Conservation (phyloP, 2,888 invertebrate genomes). For the Mesorhabditis belari region DNA sequence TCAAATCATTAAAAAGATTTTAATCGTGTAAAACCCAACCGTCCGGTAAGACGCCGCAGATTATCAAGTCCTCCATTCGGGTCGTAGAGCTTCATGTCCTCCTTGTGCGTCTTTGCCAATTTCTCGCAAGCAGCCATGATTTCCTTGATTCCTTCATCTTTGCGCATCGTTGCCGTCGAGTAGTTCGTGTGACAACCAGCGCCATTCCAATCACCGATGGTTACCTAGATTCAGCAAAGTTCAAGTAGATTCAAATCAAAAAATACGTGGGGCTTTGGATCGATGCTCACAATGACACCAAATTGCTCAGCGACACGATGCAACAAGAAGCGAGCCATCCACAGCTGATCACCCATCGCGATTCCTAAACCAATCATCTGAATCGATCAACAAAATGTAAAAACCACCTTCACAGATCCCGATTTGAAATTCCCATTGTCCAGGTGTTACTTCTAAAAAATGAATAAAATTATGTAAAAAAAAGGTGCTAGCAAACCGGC, state of each 20-base stretch:
- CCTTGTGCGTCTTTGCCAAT: conserved; percentile 79
- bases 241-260: neutral
- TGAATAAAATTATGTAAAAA: neutral
- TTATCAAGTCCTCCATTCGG: conserved; percentile 68
- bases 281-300: conserved; percentile 57
- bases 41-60: conserved; percentile 64
- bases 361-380: no score
- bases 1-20: no score
- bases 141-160: conserved; percentile 70
- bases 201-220: conserved; percentile 76
- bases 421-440: conserved; percentile 54
- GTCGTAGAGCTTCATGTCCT: conserved; percentile 92
- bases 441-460: conserved; percentile 30
- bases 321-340: conserved; percentile 58
- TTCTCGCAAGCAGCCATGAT: conserved; percentile 93
- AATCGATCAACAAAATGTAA: no score
- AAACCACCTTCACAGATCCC: conserved; percentile 59
- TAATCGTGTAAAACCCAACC: no score
- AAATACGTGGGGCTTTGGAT: conserved; percentile 56
- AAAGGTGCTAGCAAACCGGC: conserved; percentile 67
- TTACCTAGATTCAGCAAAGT: conserved; percentile 54
- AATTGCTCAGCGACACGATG: conserved; percentile 60
- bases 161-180: conserved; percentile 84
- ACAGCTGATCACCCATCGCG: conserved; percentile 58
- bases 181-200: conserved; percentile 94